These are phyloP conservation scores for rat (Rattus norvegicus) DNA, from an alignment of 2,113 vertebrate genomes.

Conservation along the genomic window DNA sequence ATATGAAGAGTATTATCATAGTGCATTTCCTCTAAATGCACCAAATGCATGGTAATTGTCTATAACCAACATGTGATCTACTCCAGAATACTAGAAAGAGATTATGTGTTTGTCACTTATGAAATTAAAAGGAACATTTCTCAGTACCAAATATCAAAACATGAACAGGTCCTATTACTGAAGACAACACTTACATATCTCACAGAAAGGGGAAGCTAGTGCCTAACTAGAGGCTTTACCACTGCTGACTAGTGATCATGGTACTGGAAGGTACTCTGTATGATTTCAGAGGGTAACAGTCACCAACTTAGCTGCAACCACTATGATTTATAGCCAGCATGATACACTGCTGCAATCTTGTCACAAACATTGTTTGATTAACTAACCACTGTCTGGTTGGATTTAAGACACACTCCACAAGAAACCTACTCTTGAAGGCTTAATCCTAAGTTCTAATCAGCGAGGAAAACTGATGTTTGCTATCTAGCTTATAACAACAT, in stretches of 20 bases:
- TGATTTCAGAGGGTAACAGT: background rate
- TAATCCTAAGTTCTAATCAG: background rate
- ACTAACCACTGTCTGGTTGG: background rate
- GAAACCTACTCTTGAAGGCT: background rate
- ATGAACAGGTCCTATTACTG: background rate
- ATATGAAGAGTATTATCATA: background rate
- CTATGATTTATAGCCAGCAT: background rate
- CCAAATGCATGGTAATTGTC: background rate
- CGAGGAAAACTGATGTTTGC: background rate
- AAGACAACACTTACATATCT: no score
- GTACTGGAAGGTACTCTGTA: background rate
- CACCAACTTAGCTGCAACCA: background rate
- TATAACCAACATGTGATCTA: background rate
- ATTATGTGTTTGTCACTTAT: background rate
- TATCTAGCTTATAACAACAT: background rate
- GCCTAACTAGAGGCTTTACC: background rate
- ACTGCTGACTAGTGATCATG: background rate
- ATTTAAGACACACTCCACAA: background rate
- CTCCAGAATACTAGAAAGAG: background rate
- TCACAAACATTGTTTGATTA: background rate
- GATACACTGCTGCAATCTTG: background rate
- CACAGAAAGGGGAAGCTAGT: background rate
- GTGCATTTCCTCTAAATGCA: background rate
- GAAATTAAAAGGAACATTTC: background rate
- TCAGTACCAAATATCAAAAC: background rate